Conservation (phyloP, 2,797 vertebrate species). For the Graptemys geographica region DNA sequence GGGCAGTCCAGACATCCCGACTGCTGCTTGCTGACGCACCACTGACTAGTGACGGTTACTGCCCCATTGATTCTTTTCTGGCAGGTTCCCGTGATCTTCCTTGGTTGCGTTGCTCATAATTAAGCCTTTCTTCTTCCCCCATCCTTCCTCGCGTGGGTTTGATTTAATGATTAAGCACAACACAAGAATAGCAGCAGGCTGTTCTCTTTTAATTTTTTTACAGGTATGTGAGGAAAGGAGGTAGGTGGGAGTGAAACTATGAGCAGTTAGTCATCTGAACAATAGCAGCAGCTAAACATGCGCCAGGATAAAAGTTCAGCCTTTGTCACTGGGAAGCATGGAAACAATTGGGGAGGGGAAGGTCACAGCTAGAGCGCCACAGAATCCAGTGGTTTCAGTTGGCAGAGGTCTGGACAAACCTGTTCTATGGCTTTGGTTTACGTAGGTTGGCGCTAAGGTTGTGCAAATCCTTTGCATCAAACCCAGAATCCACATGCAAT, state of each 20-base stretch:
- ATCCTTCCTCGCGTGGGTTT: neutral
- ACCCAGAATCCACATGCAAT: neutral
- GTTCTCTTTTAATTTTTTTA: neutral
- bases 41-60: neutral
- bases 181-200: neutral
- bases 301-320: neutral
- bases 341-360: neutral
- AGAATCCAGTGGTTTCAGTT: neutral
- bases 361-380: too few species aligned
- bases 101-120: constrained; percentile 36
- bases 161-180: constrained; percentile 17
- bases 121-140: constrained; percentile 49
- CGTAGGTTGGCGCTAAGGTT: neutral
- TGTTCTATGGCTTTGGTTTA: neutral
- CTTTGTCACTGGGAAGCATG: neutral
- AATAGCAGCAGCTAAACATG: neutral
- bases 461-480: neutral
- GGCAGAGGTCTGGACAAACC: neutral
- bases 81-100: constrained; percentile 31
- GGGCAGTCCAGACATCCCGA: neutral
- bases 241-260: neutral
- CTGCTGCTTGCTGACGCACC: constrained; percentile 33
- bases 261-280: neutral
- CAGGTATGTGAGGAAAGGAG: neutral
- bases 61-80: constrained; percentile 3